These are phyloP conservation scores for Frankliniella intonsa DNA, from an alignment of 2,888 invertebrate genomes.

Conservation along the genomic window DNA sequence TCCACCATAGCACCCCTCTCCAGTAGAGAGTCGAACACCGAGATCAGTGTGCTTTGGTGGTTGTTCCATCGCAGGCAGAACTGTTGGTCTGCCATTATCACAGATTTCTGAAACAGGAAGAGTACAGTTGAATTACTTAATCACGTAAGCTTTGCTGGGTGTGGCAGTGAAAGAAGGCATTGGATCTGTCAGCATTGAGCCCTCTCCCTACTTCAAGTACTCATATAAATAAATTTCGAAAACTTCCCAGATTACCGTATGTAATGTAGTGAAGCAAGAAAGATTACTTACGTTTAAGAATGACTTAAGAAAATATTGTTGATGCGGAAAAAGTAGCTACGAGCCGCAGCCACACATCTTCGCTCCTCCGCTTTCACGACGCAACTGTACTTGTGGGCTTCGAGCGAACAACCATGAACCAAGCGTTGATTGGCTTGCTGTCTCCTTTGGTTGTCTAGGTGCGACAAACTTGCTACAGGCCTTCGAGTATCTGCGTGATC, in stretches of 20 bases:
- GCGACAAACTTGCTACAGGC: background rate
- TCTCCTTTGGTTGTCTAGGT: background rate
- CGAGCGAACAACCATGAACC: background rate
- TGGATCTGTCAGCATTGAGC: no score
- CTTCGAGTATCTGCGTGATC: background rate
- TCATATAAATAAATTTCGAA: background rate
- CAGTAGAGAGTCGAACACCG: constrained; percentile 82
- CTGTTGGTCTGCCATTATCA: constrained; percentile 62
- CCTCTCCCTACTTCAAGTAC: background rate
- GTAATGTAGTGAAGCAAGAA: background rate
- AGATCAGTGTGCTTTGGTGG: constrained; percentile 84
- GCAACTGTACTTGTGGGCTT: background rate
- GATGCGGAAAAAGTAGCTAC: background rate
- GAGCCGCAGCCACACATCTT: background rate
- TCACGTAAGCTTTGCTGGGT: background rate
- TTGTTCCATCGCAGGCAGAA: constrained; percentile 92
- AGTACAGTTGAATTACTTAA: background rate
- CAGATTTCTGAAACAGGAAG: background rate
- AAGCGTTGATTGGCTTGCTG: background rate
- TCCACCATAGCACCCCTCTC: constrained; percentile 87
- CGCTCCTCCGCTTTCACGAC: background rate
- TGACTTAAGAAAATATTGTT: background rate
- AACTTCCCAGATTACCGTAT: background rate
- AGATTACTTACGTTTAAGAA: background rate
- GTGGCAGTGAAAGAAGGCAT: background rate